Conservation (phyloP, 2,888 invertebrate species). For the Drosophila mulleri region DNA sequence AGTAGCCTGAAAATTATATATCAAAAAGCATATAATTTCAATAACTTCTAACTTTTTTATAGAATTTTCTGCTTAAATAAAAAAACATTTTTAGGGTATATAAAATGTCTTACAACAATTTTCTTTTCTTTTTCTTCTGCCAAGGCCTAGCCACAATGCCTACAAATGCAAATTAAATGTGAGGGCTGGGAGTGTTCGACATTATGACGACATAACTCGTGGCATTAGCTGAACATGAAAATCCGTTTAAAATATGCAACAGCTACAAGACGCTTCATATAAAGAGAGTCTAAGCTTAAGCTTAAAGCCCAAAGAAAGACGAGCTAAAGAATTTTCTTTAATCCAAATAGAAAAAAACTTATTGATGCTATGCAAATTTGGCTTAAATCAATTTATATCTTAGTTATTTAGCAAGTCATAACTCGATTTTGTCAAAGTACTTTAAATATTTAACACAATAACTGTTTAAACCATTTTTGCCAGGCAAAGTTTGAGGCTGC, state of each 20-base stretch:
- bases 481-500: conserved; percentile 46
- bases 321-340: background rate
- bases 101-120: too few relatives aligned
- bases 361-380: conserved; percentile 10
- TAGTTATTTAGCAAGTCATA: conserved; percentile 29
- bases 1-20: too few relatives aligned
- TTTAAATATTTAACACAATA: conserved; percentile 55
- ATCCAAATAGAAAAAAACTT: background rate
- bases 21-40: too few relatives aligned
- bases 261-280: background rate
- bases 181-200: background rate
- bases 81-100: too few relatives aligned
- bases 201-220: conserved; percentile 21
- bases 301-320: background rate
- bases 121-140: too few relatives aligned
- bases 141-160: conserved; percentile 48
- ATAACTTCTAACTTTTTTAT: too few relatives aligned
- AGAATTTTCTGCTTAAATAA: too few relatives aligned
- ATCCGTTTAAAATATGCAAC: conserved; percentile 35
- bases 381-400: conserved; percentile 28
- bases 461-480: conserved; percentile 53
- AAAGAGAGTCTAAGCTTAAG: background rate
- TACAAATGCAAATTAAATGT: conserved; percentile 7
- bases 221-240: conserved; percentile 24
- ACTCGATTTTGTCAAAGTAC: conserved; percentile 36